Percentiles rank a stretch among this genome's conserved stretches.
These are phyloP conservation scores for Dicranocentrus wangi DNA, from an alignment of 2,888 invertebrate species.

Conservation along the genomic window DNA sequence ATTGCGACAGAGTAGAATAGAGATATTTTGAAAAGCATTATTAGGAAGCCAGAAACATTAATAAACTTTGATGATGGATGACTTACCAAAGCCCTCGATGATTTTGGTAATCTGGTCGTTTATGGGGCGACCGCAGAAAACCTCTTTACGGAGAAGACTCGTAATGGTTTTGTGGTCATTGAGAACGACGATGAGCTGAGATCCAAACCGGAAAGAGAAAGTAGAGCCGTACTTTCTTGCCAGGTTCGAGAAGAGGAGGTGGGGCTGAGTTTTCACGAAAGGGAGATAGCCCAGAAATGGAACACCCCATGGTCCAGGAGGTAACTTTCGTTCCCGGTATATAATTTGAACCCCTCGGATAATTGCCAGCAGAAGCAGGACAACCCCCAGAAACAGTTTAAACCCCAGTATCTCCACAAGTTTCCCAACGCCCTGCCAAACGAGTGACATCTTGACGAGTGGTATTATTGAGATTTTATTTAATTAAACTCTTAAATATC, in stretches of 20 bases:
- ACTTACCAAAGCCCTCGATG: conserved; percentile 91
- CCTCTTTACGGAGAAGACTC: conserved; percentile 88
- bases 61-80: no score
- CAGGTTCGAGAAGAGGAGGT: conserved; percentile 85
- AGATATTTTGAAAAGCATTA: no score
- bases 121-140: conserved; percentile 90
- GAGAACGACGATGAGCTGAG: conserved; percentile 87
- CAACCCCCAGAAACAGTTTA: conserved; percentile 59
- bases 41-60: no score
- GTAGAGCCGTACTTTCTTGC: conserved; percentile 86
- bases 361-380: conserved; percentile 57
- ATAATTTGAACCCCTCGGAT: conserved; percentile 66
- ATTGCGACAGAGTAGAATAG: no score
- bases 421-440: no score
- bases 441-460: conserved; percentile 44
- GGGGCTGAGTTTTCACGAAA: conserved; percentile 84
- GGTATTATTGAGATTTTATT: no score
- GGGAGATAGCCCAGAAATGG: conserved; percentile 89
- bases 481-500: no score
- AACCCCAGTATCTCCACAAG: no score
- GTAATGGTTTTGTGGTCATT: conserved; percentile 90
- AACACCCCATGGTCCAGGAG: conserved; percentile 91
- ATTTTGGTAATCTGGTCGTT: conserved; percentile 88
- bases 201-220: conserved; percentile 87
- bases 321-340: conserved; percentile 76